Evolutionary conservation across 1,140 invertebrate genomes (phyloP), one percentile per base, ranked within the genome.

Genomic region (Druon quercuslanigerum): DNA sequence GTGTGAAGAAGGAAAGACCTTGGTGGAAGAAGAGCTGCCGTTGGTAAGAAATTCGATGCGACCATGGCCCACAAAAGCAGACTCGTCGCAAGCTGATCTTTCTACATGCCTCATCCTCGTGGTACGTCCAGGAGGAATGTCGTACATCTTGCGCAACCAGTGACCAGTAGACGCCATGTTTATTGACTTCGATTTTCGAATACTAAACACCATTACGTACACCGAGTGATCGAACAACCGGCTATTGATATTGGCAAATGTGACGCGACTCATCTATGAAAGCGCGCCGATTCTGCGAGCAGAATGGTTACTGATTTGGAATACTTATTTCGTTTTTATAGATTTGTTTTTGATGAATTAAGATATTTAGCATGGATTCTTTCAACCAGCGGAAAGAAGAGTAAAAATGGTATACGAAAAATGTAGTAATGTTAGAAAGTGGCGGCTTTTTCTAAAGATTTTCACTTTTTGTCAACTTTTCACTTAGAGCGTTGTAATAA

Each of bases 51-150:
- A 66, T 66, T 66, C 60, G 60, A 66, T 54, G 79, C 76, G 85
- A 85, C 86, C 85, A 80, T 87, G 86, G 83, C 86, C 85, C 84
- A 87, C 81, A 84, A 85, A 86, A 75, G 56, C 50, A 71, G 40
- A 40, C 19, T 19, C 51, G 54, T 50, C 51, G 54, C n/a, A 50
- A 51, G 56, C 57, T 74, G 56, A 46, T 85, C 79, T 86, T 86
- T 87, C 78, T 71, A 84, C 82, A 82, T 56, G 80, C 60, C 25
- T 33, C 25, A 78, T 84, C 76, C 80, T 83, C 74, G 79, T 71
- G 70, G 60, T 76, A 72, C 50, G 66, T 82, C 73, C 75, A 72
- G 75, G 54, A 73, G 81, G 78, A 85, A 86, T 86, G 79, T 74
- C 73, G 54, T 57, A 72, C 74, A 52, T 14, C 60, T 87, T 86